Evolutionary conservation across 2,888 invertebrate genomes (phyloP), one percentile per base, ranked within the genome.

Genomic region (Prosapia bicincta): DNA sequence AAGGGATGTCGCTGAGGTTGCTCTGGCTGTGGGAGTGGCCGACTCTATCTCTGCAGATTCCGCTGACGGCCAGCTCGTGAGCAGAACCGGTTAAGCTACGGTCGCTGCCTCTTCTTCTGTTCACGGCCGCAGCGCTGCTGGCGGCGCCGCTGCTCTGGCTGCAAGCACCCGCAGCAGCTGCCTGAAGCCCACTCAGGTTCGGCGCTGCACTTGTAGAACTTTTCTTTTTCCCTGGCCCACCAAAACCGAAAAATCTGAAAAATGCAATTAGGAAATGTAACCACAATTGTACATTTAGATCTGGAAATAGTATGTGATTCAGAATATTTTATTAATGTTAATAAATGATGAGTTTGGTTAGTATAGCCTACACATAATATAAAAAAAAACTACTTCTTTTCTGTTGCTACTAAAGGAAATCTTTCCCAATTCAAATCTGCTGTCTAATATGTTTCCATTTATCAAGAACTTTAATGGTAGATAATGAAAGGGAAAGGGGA

Each of bases 21-120:
- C 95, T 95, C 85, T 96, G 96, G 82, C 94, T 94, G 85, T 95
- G 95, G 25, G 95, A 94, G 85, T 96, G 96, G 72, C 93, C 92
- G 73, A 94, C 93, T 81, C 89, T 90, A 83, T 84, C 87, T 81
- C 85, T 87, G 26, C 83, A 88, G 70, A 91, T 90, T 70, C 92
- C 91, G 82, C 91, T 91, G 43, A 93, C 88, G 68, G 93, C 92
- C 80, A 94, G 87, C 85, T 94, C 94, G 85, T 94, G 94, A 32
- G 93, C 94, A 9, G 94, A 94, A 78, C 94, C 94, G 1, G 93
- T 92, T 70, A 95, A 88, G 83, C 94, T 94, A 81, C 94, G 90
- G 85, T 95, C 95, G 81, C 94, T 94, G 81, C 94, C 95, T 76
- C 95, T 89, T 54, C 94, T 88, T 80, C 93, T 88, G 72, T 83